A percentile compares a stretch with the other conserved stretches of the same genome.
Evolutionary conservation across 1,140 invertebrate species (phyloP).

Genomic region (Polypedilum pembai): DNA sequence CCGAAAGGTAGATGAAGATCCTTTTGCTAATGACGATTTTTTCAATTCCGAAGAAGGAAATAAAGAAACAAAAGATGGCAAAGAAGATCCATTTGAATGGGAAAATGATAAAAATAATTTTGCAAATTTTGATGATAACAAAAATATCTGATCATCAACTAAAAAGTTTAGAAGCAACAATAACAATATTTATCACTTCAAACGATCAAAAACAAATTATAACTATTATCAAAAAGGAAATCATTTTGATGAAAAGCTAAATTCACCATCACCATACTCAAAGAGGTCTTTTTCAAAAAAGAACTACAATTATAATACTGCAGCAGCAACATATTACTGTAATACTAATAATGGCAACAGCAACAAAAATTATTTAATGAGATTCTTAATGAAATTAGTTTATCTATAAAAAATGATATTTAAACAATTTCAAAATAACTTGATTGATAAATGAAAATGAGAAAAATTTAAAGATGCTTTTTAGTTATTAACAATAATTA

Average conservation of each 20-base stretch:
- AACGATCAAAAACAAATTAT: neutral
- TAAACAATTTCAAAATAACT: too few relatives aligned
- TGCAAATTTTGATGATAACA: constrained; percentile 42
- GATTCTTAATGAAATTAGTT: constrained; percentile 15
- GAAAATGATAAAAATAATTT: constrained; percentile 38
- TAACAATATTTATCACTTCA: neutral
- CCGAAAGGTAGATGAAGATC: constrained; percentile 61
- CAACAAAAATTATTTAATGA: constrained; percentile 26
- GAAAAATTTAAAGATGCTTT: too few relatives aligned
- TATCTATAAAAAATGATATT: neutral
- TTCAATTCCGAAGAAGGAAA: constrained; percentile 46
- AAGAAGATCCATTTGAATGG: constrained; percentile 37
- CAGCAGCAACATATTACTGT: neutral
- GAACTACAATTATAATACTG: neutral
- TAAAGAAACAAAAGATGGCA: constrained; percentile 28
- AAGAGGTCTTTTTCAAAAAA: neutral
- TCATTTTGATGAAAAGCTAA: neutral
- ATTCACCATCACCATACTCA: neutral
- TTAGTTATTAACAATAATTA: too few relatives aligned
- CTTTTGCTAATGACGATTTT: constrained; percentile 80
- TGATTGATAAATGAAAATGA: too few relatives aligned
- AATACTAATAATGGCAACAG: neutral
- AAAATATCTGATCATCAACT: constrained; percentile 23
- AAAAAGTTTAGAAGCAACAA: neutral
- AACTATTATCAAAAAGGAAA: neutral